Percentiles rank a stretch among this genome's conserved stretches.
Evolutionary conservation across 2,888 invertebrate species (phyloP).

Genomic region (Oxytorus armatus): DNA sequence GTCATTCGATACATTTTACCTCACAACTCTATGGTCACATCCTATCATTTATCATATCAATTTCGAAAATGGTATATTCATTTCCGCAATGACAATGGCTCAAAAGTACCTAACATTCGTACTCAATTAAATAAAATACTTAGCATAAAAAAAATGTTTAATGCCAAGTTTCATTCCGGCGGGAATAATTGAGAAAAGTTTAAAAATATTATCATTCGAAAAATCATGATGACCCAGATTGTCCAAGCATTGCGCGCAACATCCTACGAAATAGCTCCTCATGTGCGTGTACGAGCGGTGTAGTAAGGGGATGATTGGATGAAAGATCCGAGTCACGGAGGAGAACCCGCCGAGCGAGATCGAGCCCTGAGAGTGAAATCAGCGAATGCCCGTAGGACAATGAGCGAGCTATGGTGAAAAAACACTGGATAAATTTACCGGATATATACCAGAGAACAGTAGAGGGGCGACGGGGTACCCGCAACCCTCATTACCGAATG

Average conservation of each 20-base stretch:
- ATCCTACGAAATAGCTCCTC: slow-evolving; percentile 66
- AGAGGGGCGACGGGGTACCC: slow-evolving; percentile 72
- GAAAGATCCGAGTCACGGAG: slow-evolving; percentile 69
- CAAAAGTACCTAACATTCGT: too few relatives aligned
- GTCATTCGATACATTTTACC: not conserved
- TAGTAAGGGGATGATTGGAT: slow-evolving; percentile 73
- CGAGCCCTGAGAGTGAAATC: slow-evolving; percentile 35
- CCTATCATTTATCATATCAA: too few relatives aligned
- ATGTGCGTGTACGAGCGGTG: not conserved
- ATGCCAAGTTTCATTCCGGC: too few relatives aligned
- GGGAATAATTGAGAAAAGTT: not conserved
- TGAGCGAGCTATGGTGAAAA: slow-evolving; percentile 75
- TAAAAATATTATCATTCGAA: not conserved
- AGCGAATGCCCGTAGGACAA: slow-evolving; percentile 68
- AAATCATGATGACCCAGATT: not conserved
- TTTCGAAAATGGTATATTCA: too few relatives aligned
- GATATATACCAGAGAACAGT: slow-evolving; percentile 69
- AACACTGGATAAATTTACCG: slow-evolving; percentile 78
- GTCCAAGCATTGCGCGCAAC: not conserved
- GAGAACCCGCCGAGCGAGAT: slow-evolving; percentile 61
- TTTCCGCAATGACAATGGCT: too few relatives aligned
- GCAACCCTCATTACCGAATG: slow-evolving; percentile 79
- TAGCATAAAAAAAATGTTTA: not conserved
- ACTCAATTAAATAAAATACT: too few relatives aligned
- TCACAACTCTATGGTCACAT: too few relatives aligned